Conservation (phyloP, 2,113 vertebrate genomes). For the Astur gentilis region DNA sequence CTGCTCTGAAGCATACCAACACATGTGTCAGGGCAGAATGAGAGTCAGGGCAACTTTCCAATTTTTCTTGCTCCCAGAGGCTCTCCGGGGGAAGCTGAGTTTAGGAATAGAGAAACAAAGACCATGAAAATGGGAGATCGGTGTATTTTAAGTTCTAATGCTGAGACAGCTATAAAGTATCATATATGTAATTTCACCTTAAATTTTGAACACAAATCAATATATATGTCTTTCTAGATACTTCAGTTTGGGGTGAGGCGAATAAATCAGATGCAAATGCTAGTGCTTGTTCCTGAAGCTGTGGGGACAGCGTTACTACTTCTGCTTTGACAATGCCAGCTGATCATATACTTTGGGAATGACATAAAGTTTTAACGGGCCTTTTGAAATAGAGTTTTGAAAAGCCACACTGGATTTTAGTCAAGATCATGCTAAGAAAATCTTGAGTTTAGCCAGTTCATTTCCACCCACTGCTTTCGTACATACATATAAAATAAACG, state of each 20-base stretch:
- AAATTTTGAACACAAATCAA: not conserved
- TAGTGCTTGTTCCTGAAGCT: not conserved
- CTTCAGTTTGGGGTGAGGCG: not conserved
- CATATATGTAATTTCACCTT: not conserved
- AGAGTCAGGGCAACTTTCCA: conserved; percentile 53
- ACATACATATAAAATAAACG: not conserved
- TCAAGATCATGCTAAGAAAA: not conserved
- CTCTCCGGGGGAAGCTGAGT: conserved; percentile 19
- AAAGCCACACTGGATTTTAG: not conserved
- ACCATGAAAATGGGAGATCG: not conserved
- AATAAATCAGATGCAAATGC: not conserved
- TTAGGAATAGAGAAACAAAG: conserved; percentile 17
- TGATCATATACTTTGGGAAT: not conserved
- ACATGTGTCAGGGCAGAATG: conserved; percentile 37
- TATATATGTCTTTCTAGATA: not conserved
- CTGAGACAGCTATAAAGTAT: not conserved
- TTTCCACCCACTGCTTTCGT: not conserved
- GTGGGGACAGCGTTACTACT: not conserved
- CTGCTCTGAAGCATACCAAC: conserved; percentile 45
- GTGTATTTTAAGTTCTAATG: not conserved
- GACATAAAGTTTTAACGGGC: not conserved
- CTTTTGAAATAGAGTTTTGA: not conserved
- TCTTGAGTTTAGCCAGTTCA: not conserved
- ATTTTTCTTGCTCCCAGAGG: conserved; percentile 39
- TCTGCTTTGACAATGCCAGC: not conserved